These are phyloP conservation scores for Lathronympha strigana DNA, from an alignment of 2,888 invertebrate species.

Conservation along the genomic window DNA sequence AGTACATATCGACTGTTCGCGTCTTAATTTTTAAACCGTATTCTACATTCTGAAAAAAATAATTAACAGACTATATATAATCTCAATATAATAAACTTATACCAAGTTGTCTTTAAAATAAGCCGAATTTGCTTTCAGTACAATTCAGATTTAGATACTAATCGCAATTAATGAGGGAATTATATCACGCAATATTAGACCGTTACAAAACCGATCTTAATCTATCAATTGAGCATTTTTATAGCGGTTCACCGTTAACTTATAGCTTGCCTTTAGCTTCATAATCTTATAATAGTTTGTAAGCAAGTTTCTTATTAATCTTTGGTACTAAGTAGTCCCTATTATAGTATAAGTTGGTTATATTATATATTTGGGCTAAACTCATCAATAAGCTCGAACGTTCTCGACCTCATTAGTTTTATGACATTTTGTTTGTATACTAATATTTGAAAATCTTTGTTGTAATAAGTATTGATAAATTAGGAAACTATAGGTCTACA, in stretches of 20 bases:
- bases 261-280: background rate
- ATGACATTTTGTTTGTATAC: slow-evolving; percentile 14
- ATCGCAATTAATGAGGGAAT: slow-evolving; percentile 20
- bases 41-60: no score
- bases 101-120: background rate
- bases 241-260: slow-evolving; percentile 20
- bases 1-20: no score
- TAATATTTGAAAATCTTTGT: slow-evolving; percentile 7
- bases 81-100: background rate
- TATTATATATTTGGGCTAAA: background rate
- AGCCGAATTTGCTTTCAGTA: background rate
- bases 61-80: no score
- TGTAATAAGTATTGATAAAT: no score
- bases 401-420: slow-evolving; percentile 13
- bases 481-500: no score
- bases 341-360: slow-evolving; percentile 13
- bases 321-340: background rate
- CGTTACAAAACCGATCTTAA: slow-evolving; percentile 28
- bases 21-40: no score
- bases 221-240: slow-evolving; percentile 33
- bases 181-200: slow-evolving; percentile 19
- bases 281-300: background rate
- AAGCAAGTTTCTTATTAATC: background rate
- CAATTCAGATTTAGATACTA: slow-evolving; percentile 3
- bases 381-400: slow-evolving; percentile 1